phyloP scores from a whole-genome alignment of 2,113 vertebrate species.

The Psilopsiagon aymara region DNA sequence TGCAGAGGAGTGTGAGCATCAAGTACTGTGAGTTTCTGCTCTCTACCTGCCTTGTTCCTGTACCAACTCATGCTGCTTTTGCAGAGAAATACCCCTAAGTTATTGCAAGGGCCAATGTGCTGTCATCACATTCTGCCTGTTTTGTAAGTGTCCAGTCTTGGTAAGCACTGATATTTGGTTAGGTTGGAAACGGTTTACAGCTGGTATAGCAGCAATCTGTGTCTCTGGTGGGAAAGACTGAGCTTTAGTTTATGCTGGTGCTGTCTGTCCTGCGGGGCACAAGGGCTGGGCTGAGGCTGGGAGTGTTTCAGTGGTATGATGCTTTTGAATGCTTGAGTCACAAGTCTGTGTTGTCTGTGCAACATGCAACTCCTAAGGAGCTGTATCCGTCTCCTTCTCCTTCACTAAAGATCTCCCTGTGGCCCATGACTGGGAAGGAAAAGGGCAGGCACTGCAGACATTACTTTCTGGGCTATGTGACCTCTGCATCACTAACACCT shows the following conservation, averaged over 20 bases:
- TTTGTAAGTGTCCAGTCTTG: background rate
- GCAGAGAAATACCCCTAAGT: background rate
- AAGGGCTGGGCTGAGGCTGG: background rate
- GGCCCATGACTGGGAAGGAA: background rate
- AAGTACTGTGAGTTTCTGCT: background rate
- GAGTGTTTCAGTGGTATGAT: background rate
- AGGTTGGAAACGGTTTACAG: background rate
- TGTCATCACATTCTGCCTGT: background rate
- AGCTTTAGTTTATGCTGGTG: constrained; percentile 16
- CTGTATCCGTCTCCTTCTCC: background rate
- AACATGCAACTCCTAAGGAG: background rate
- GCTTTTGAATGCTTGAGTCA: background rate
- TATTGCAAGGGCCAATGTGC: background rate
- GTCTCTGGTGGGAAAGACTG: constrained; percentile 5
- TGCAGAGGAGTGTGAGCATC: rapidly evolving
- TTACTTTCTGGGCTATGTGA: background rate
- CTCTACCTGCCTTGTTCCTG: background rate
- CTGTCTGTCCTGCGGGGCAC: background rate
- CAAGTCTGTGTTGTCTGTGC: background rate
- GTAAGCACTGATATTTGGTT: constrained; percentile 17
- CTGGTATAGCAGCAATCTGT: background rate
- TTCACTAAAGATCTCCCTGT: background rate
- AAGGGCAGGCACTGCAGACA: background rate
- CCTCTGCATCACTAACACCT: background rate
- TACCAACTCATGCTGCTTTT: background rate